phyloP scores from a whole-genome alignment of 2,888 invertebrate genomes.

The Patella depressa region DNA sequence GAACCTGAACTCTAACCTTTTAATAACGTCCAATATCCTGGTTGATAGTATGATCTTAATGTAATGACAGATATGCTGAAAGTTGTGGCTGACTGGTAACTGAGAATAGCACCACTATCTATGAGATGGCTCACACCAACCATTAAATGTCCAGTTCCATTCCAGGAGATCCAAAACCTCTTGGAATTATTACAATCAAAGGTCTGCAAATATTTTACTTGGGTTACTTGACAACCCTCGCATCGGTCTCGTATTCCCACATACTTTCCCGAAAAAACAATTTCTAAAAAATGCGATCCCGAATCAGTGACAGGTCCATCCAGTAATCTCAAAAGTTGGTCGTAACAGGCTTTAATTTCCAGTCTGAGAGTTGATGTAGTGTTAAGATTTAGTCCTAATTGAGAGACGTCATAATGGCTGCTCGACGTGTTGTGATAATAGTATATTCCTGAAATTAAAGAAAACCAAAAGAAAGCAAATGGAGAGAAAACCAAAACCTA shows the following conservation, averaged over 20 bases:
- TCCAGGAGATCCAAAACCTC: constrained; percentile 16
- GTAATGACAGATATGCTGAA: neutral
- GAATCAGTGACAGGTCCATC: neutral
- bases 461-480: no score
- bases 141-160: neutral
- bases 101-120: neutral
- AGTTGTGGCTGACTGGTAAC: neutral
- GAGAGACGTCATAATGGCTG: no score
- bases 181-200: constrained; percentile 4
- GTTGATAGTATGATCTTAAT: neutral
- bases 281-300: neutral
- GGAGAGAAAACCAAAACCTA: no score
- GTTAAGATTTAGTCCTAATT: no score
- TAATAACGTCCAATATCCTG: neutral
- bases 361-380: no score
- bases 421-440: no score
- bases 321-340: neutral
- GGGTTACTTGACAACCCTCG: neutral
- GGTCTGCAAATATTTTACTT: neutral
- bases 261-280: neutral
- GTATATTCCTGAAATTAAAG: no score
- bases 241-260: neutral
- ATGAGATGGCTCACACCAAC: neutral
- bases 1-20: neutral
- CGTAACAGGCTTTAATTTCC: neutral